Percentiles rank a stretch among this genome's conserved stretches.
Conservation (phyloP, 1,140 invertebrate species). For the Nephotettix cincticeps region DNA sequence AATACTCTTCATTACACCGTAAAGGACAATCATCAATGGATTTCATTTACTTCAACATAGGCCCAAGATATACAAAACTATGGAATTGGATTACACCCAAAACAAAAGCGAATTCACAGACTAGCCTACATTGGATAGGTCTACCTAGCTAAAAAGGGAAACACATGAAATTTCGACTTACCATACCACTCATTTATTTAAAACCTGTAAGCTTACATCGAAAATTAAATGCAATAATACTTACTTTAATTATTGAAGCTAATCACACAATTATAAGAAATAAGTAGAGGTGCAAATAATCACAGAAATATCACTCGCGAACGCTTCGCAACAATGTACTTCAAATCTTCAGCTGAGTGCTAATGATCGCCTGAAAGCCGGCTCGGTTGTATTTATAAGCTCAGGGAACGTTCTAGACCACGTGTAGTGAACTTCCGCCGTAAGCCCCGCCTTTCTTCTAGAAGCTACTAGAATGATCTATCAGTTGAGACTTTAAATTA, state of each 20-base stretch:
- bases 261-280: background rate
- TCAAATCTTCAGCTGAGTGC: background rate
- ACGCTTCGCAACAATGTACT: background rate
- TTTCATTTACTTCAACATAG: too few relatives aligned
- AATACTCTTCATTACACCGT: too few relatives aligned
- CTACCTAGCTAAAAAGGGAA: too few relatives aligned
- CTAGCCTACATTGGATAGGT: too few relatives aligned
- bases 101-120: too few relatives aligned
- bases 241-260: background rate
- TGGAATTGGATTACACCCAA: too few relatives aligned
- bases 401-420: background rate
- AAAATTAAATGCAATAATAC: background rate
- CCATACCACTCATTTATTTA: too few relatives aligned
- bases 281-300: background rate
- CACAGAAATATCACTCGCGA: background rate
- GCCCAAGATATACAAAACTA: too few relatives aligned
- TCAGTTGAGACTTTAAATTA: background rate
- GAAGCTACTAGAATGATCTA: constrained; percentile 20
- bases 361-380: background rate
- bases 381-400: constrained; percentile 11
- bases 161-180: too few relatives aligned
- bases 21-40: too few relatives aligned
- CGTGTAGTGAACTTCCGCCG: background rate
- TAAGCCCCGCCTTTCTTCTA: constrained; percentile 25
- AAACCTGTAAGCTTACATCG: background rate